Conservation (phyloP, 2,888 invertebrate species). For the Spisula subtruncata region DNA sequence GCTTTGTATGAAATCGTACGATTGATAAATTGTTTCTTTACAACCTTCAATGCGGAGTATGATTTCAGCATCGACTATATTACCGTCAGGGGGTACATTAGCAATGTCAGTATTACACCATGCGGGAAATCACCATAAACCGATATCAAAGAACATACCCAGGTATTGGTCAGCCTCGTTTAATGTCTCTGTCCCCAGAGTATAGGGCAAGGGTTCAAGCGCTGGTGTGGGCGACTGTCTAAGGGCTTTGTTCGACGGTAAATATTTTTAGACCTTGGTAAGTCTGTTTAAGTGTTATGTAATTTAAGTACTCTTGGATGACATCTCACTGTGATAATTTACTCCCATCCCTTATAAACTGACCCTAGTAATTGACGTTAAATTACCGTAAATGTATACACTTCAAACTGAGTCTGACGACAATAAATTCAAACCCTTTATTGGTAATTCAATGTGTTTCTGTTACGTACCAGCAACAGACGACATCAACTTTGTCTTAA, state of each 20-base stretch:
- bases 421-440: neutral
- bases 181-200: neutral
- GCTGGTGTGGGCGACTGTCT: neutral
- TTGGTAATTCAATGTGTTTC: neutral
- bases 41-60: neutral
- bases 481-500: neutral
- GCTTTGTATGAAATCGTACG: neutral
- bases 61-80: neutral
- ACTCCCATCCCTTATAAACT: neutral
- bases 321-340: neutral
- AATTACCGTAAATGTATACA: neutral
- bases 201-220: slow-evolving; percentile 6
- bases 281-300: neutral
- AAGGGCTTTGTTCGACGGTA: neutral
- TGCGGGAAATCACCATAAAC: neutral
- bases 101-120: neutral
- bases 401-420: neutral
- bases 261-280: slow-evolving; percentile 25
- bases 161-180: neutral
- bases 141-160: neutral
- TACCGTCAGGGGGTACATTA: neutral
- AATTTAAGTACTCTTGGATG: neutral
- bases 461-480: neutral
- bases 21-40: neutral
- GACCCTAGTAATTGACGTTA: neutral